Evolutionary conservation across 2,888 invertebrate species (phyloP).

Genomic region (Hololepta plana): DNA sequence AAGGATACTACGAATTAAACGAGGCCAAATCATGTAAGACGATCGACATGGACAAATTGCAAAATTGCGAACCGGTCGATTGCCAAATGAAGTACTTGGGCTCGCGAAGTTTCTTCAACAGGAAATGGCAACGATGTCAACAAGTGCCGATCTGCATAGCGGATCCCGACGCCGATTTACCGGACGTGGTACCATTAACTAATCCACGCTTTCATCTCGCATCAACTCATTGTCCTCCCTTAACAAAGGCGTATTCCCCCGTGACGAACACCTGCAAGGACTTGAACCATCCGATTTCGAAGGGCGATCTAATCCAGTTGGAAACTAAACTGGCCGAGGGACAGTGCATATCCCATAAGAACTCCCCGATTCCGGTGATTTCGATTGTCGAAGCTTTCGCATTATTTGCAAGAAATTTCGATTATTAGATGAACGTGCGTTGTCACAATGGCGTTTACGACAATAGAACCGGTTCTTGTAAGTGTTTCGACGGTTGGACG

Average conservation of each 20-base stretch:
- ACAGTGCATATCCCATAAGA: slow-evolving; percentile 5
- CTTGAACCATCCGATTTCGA: slow-evolving; percentile 19
- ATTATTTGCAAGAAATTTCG: not conserved
- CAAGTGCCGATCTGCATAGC: slow-evolving; percentile 23
- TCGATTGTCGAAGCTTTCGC: not conserved
- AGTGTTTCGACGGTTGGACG: slow-evolving; percentile 25
- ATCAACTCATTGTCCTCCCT: slow-evolving; percentile 4
- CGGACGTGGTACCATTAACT: slow-evolving; percentile 18
- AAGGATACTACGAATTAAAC: slow-evolving; percentile 11
- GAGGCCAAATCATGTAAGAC: slow-evolving; percentile 16
- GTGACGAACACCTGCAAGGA: slow-evolving; percentile 25
- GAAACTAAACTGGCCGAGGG: slow-evolving; percentile 12
- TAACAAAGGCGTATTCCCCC: slow-evolving; percentile 22
- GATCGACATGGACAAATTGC: slow-evolving; percentile 29
- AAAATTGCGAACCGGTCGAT: slow-evolving; percentile 31
- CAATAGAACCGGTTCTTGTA: slow-evolving; percentile 22
- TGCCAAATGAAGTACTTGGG: slow-evolving; percentile 37
- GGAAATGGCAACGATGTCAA: slow-evolving; percentile 19
- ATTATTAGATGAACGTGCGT: slow-evolving; percentile 18
- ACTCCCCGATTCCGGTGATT: slow-evolving; percentile 7
- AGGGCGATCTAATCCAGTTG: slow-evolving; percentile 16
- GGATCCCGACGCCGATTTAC: slow-evolving; percentile 17
- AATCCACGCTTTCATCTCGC: slow-evolving; percentile 1
- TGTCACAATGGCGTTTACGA: slow-evolving; percentile 24
- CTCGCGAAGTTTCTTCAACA: slow-evolving; percentile 30